These are phyloP conservation scores for Zeus faber DNA, from an alignment of 2,113 vertebrate species.

Conservation along the genomic window DNA sequence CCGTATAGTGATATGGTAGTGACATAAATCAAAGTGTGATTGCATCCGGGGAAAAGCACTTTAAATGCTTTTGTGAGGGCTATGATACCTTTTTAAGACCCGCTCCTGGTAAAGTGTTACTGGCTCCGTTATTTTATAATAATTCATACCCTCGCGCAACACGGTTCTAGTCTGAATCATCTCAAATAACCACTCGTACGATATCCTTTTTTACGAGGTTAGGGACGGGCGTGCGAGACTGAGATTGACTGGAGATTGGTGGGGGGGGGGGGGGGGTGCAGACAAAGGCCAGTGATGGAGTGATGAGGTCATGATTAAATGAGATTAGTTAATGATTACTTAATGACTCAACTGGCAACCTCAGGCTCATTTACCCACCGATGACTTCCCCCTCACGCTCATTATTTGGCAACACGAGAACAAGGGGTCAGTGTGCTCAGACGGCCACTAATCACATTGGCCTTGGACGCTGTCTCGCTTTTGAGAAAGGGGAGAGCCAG, in stretches of 20 bases:
- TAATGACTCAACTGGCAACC: constrained; percentile 56
- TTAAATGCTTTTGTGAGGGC: too few species aligned
- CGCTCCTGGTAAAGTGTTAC: too few species aligned
- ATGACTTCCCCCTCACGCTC: constrained; percentile 48
- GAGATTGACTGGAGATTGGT: background rate
- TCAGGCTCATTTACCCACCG: constrained; percentile 48
- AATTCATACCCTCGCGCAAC: too few species aligned
- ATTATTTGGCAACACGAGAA: constrained; percentile 50
- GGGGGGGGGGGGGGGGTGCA: background rate
- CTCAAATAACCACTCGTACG: too few species aligned
- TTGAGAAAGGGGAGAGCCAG: too few species aligned
- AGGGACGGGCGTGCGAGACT: background rate
- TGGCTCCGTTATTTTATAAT: too few species aligned
- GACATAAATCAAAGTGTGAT: too few species aligned
- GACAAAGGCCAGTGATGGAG: background rate
- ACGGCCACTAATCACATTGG: constrained; percentile 22
- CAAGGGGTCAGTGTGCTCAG: constrained; percentile 56
- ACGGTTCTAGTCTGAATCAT: too few species aligned
- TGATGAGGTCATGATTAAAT: constrained; percentile 62
- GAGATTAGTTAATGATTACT: constrained; percentile 57
- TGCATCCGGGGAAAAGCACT: too few species aligned
- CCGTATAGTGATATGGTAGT: too few species aligned
- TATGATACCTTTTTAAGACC: too few species aligned
- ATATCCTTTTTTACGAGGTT: too few species aligned
- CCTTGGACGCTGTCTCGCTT: constrained; percentile 27